These are phyloP conservation scores for Lypha dubia DNA, from an alignment of 2,888 invertebrate genomes.

Conservation along the genomic window DNA sequence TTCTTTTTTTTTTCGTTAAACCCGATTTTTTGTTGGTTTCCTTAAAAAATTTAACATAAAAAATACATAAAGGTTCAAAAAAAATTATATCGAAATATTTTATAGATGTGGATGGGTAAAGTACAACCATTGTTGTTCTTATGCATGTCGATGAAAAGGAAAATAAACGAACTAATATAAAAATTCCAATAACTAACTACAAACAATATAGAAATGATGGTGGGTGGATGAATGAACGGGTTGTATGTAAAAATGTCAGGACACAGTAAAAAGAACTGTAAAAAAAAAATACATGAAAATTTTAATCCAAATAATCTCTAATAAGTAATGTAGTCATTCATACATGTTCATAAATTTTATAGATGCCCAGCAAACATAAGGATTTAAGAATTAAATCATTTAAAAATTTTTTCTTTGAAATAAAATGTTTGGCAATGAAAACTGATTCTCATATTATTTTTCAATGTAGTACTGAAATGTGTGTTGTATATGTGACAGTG, in stretches of 20 bases:
- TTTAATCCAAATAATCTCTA: slow-evolving; percentile 69
- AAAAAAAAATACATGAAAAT: slow-evolving; percentile 59
- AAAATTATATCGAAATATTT: slow-evolving; percentile 47
- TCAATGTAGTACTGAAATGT: too few relatives aligned
- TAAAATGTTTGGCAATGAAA: neutral
- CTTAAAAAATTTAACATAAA: slow-evolving; percentile 34
- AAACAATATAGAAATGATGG: slow-evolving; percentile 35
- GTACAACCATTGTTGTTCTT: slow-evolving; percentile 1
- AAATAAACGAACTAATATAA: slow-evolving; percentile 60
- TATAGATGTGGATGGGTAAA: slow-evolving; percentile 15
- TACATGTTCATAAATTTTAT: slow-evolving; percentile 31
- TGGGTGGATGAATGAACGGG: neutral
- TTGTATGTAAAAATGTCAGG: slow-evolving; percentile 55
- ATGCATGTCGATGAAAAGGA: neutral
- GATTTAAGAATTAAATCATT: neutral
- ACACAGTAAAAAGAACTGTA: slow-evolving; percentile 70
- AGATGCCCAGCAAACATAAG: slow-evolving; percentile 1
- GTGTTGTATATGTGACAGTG: too few relatives aligned
- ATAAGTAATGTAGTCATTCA: slow-evolving; percentile 64
- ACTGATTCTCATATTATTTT: too few relatives aligned
- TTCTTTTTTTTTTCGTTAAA: slow-evolving; percentile 34
- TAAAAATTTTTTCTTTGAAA: neutral
- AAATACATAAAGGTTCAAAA: slow-evolving; percentile 33
- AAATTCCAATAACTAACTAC: slow-evolving; percentile 65
- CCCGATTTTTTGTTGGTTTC: slow-evolving; percentile 25